phyloP scores from a whole-genome alignment of 2,113 vertebrate genomes.

The Limanda limanda region DNA sequence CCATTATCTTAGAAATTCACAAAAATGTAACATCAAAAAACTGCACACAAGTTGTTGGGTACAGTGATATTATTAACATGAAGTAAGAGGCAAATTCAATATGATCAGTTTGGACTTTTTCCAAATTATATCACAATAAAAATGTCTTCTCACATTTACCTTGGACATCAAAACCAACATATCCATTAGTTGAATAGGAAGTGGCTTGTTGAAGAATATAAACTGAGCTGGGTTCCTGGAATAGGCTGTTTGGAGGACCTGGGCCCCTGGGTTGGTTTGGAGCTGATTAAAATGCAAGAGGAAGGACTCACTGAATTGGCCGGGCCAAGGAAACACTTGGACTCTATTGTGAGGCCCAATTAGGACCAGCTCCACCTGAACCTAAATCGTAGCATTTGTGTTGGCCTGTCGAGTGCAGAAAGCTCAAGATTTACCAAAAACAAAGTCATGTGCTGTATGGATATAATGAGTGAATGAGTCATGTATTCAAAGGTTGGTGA shows the following conservation, averaged over 20 bases:
- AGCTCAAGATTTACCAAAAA: no score
- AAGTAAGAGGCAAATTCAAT: neutral
- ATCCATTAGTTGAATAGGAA: conserved; percentile 32
- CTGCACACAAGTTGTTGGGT: neutral
- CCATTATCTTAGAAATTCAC: no score
- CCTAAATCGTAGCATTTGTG: neutral
- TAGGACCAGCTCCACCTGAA: neutral
- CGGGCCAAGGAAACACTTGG: conserved; percentile 73
- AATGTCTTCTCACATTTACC: conserved; percentile 31
- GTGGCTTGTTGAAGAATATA: conserved; percentile 45
- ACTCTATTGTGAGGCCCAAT: conserved; percentile 7
- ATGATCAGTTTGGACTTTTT: neutral
- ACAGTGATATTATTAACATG: neutral
- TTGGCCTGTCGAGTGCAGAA: neutral
- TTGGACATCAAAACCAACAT: conserved; percentile 44
- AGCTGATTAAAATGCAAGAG: conserved; percentile 80
- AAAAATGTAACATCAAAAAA: neutral
- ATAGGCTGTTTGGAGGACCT: conserved; percentile 46
- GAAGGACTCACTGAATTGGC: conserved; percentile 56
- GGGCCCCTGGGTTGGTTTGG: conserved; percentile 61
- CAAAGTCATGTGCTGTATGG: no score
- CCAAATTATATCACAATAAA: conserved; percentile 5
- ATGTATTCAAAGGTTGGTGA: no score
- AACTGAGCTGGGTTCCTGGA: conserved; percentile 50
- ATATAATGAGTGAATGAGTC: no score